phyloP scores from a whole-genome alignment of 2,888 invertebrate species.

The Lepidochitona cinerea region DNA sequence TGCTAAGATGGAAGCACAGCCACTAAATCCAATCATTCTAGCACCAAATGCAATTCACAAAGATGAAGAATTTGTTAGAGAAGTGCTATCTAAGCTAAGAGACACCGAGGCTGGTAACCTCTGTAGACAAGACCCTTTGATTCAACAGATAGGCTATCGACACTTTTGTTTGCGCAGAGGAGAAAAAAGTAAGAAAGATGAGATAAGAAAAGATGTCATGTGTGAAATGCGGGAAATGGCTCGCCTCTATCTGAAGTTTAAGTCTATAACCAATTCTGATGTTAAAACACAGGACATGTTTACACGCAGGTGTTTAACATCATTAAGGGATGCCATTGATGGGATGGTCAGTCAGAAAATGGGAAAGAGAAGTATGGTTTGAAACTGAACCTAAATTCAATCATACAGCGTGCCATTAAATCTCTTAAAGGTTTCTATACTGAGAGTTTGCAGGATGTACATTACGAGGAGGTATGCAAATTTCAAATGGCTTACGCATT shows the following conservation, averaged over 20 bases:
- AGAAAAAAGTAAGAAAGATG: conserved; percentile 17
- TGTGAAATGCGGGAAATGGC: conserved; percentile 24
- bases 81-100: conserved; percentile 20
- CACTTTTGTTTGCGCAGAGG: conserved; percentile 15
- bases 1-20: conserved; percentile 2
- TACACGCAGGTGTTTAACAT: not conserved
- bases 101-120: conserved; percentile 15
- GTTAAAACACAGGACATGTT: conserved; percentile 12
- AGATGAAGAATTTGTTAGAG: conserved; percentile 15
- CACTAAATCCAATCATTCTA: not conserved
- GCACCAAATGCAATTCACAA: conserved; percentile 5
- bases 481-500: not conserved
- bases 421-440: conserved; percentile 5
- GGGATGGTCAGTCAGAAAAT: not conserved
- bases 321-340: conserved; percentile 7
- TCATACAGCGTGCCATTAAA: conserved; percentile 1
- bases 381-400: conserved; percentile 5
- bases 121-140: not conserved
- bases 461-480: not conserved
- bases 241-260: conserved; percentile 13
- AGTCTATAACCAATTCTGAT: not conserved
- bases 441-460: not conserved
- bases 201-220: conserved; percentile 21
- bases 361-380: conserved; percentile 3
- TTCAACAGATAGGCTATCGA: conserved; percentile 13